phyloP scores from a whole-genome alignment of 2,888 invertebrate species.

The Biston betularia region DNA sequence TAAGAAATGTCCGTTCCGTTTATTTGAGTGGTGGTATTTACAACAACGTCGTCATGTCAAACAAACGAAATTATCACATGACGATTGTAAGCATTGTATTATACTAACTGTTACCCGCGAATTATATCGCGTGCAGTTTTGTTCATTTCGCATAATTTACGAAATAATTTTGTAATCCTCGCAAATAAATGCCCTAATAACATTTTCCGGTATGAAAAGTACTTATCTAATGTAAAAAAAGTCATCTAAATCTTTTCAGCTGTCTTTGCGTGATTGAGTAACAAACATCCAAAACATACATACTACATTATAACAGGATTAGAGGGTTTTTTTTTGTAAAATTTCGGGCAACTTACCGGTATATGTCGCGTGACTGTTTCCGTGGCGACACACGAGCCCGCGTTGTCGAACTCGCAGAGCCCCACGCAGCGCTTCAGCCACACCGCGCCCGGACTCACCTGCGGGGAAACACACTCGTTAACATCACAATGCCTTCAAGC shows the following conservation, averaged over 20 bases:
- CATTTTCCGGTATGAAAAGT: no score
- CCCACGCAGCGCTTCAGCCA: slow-evolving; percentile 81
- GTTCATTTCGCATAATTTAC: no score
- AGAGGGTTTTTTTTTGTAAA: no score
- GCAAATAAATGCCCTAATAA: no score
- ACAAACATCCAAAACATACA: no score
- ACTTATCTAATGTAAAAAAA: no score
- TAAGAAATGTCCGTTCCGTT: slow-evolving; percentile 1
- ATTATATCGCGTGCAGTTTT: no score
- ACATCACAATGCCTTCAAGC: slow-evolving; percentile 50
- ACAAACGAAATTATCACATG: not conserved
- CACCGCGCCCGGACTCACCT: slow-evolving; percentile 76
- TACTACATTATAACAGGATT: no score
- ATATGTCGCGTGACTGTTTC: slow-evolving; percentile 63
- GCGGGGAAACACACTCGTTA: slow-evolving; percentile 51
- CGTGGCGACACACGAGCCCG: slow-evolving; percentile 68
- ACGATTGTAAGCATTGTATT: not conserved
- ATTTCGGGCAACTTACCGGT: slow-evolving; percentile 68
- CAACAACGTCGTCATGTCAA: not conserved
- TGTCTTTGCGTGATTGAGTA: no score
- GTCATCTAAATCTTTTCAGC: no score
- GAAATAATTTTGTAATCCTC: no score
- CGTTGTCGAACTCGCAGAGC: slow-evolving; percentile 70
- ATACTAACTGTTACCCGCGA: no score
- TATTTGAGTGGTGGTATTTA: not conserved